Evolutionary conservation across 53 echinoderm and acorn worm genomes (phyloP).

Genomic region (Stichopus horrens): DNA sequence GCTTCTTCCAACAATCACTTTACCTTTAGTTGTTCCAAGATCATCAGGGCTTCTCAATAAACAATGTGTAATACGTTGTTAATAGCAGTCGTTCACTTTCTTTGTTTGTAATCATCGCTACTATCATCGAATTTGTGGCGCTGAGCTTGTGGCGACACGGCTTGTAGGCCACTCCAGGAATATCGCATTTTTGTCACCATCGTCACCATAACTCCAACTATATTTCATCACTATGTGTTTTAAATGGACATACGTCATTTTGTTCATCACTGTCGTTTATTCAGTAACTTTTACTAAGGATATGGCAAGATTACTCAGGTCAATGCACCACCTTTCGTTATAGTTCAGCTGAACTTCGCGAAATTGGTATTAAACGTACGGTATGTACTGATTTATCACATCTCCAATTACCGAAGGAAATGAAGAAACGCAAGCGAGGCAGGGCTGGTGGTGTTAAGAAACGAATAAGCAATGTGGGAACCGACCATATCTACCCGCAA

Average conservation of each 20-base stretch:
- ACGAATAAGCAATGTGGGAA: slow-evolving; percentile 5
- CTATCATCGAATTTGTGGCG: slow-evolving; percentile 1
- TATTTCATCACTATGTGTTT: not conserved
- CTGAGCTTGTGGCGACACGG: slow-evolving; percentile 1
- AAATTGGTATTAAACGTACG: not conserved
- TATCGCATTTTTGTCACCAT: not conserved
- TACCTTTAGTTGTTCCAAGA: too few relatives aligned
- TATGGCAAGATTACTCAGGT: not conserved
- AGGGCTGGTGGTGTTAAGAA: slow-evolving; percentile 37
- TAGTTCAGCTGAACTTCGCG: slow-evolving; percentile 18
- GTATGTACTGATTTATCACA: not conserved
- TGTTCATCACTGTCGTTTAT: not conserved
- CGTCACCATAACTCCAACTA: not conserved
- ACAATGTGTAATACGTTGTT: too few relatives aligned
- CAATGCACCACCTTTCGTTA: not conserved
- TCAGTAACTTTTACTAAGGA: not conserved
- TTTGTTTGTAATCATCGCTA: too few relatives aligned
- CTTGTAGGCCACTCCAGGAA: not conserved
- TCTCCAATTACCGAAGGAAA: not conserved
- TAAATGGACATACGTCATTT: not conserved
- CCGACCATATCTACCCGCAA: slow-evolving; percentile 37
- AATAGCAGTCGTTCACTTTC: too few relatives aligned
- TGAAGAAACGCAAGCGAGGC: slow-evolving; percentile 17
- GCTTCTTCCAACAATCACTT: too few relatives aligned
- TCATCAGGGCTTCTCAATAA: too few relatives aligned